Evolutionary conservation across 1,140 invertebrate genomes (phyloP).

Genomic region (Drosophila sulfurigaster): DNA sequence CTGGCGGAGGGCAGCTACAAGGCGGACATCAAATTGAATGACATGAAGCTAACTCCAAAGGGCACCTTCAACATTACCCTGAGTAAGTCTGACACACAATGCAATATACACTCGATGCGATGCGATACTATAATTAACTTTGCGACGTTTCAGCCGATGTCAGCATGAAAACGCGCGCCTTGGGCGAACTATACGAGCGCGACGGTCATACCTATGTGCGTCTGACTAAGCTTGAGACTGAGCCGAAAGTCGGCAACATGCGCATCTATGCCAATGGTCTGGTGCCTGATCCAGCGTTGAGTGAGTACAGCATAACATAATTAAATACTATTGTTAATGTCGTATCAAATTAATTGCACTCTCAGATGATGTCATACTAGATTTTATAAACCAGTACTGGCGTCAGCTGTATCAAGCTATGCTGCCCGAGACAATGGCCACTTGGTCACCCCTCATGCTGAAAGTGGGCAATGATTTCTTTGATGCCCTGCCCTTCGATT

Average conservation of each 20-base stretch:
- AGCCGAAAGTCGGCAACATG: constrained; percentile 78
- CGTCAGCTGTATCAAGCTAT: constrained; percentile 70
- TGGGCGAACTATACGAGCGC: constrained; percentile 74
- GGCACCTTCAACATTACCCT: constrained; percentile 80
- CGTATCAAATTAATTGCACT: neutral
- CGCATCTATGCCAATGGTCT: constrained; percentile 76
- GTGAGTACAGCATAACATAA: constrained; percentile 46
- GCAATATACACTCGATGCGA: neutral
- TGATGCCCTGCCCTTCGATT: constrained; percentile 69
- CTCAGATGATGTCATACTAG: constrained; percentile 76
- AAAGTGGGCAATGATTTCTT: constrained; percentile 76
- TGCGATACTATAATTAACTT: neutral
- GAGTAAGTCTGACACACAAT: constrained; percentile 52
- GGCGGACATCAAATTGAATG: constrained; percentile 77
- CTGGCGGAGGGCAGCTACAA: constrained; percentile 76
- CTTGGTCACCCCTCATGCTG: constrained; percentile 72
- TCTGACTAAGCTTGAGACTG: constrained; percentile 70
- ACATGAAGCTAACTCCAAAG: constrained; percentile 81
- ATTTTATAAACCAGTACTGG: constrained; percentile 84
- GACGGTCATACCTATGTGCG: constrained; percentile 77
- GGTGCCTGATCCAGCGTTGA: constrained; percentile 77
- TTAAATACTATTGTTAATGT: neutral
- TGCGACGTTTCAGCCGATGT: constrained; percentile 62
- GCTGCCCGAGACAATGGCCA: constrained; percentile 70
- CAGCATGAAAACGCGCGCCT: constrained; percentile 57